phyloP scores from a whole-genome alignment of 2,113 vertebrate genomes.

The Nestor notabilis region DNA sequence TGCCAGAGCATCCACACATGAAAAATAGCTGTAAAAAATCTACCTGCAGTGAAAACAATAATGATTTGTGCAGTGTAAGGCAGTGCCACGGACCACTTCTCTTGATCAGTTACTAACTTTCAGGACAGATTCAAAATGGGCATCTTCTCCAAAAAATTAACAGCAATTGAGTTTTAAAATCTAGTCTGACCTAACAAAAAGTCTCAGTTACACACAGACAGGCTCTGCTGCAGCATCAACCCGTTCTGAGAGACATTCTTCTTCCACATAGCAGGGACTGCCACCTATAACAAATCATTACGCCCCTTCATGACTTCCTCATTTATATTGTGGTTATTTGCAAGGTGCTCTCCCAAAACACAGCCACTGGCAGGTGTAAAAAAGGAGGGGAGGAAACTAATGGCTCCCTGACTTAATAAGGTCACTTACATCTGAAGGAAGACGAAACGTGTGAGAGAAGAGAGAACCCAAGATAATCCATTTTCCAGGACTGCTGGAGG shows the following conservation, averaged over 20 bases:
- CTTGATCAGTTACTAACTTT: neutral
- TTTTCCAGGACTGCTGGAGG: neutral
- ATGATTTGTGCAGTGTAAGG: neutral
- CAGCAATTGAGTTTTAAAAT: neutral
- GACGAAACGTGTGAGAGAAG: neutral
- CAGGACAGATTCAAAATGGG: neutral
- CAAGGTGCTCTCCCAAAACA: constrained; percentile 2
- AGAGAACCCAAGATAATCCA: neutral
- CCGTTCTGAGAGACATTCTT: neutral
- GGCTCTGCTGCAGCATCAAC: neutral
- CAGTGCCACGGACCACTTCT: neutral
- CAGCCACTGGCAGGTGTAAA: neutral
- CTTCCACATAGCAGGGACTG: neutral
- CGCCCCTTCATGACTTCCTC: neutral
- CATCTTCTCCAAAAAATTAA: neutral
- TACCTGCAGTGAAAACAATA: neutral
- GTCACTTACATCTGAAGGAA: neutral
- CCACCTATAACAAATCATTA: constrained; percentile 11
- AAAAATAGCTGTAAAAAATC: constrained; percentile 33
- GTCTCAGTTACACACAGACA: neutral
- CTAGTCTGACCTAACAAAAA: neutral
- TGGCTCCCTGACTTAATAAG: neutral
- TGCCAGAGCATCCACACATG: neutral
- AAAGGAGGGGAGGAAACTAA: neutral
- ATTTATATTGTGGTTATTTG: neutral